Percentiles rank a stretch among this genome's conserved stretches.
phyloP scores from a whole-genome alignment of 2,797 vertebrate genomes.

The Sternarchorhynchus goeldii region DNA sequence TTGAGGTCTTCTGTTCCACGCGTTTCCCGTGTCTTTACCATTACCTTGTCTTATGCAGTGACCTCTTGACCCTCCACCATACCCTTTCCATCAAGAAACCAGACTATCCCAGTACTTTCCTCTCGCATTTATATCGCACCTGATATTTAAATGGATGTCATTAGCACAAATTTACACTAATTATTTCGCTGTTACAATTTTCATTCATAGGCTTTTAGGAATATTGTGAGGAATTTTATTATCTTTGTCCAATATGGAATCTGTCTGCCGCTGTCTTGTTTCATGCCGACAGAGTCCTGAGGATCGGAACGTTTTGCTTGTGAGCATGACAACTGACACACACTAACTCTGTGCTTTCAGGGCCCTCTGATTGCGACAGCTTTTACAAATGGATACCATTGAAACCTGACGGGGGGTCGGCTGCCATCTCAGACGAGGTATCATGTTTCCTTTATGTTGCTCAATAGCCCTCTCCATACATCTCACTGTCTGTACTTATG shows the following conservation, averaged over 20 bases:
- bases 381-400: slow-evolving; percentile 99
- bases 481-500: slow-evolving; percentile 60
- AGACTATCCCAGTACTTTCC: background rate
- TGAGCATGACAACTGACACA: slow-evolving; percentile 84
- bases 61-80: background rate
- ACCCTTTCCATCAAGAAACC: background rate
- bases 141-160: background rate
- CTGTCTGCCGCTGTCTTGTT: slow-evolving; percentile 61
- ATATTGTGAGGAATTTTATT: background rate
- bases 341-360: slow-evolving; percentile 98
- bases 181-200: too few species aligned
- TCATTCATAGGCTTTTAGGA: background rate
- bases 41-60: background rate
- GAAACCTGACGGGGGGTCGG: slow-evolving; percentile 89
- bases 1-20: background rate
- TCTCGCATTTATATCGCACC: background rate
- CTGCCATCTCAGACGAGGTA: slow-evolving; percentile 98
- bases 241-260: background rate
- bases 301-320: slow-evolving; percentile 67
- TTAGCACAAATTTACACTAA: too few species aligned
- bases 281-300: slow-evolving; percentile 74
- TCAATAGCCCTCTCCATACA: slow-evolving; percentile 65
- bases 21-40: background rate
- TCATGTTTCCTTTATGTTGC: slow-evolving; percentile 86
- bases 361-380: slow-evolving; percentile 99